A percentile compares a stretch with the other conserved stretches of the same genome.
Conservation (phyloP, 2,888 invertebrate genomes). For the Fragum whitleyi region DNA sequence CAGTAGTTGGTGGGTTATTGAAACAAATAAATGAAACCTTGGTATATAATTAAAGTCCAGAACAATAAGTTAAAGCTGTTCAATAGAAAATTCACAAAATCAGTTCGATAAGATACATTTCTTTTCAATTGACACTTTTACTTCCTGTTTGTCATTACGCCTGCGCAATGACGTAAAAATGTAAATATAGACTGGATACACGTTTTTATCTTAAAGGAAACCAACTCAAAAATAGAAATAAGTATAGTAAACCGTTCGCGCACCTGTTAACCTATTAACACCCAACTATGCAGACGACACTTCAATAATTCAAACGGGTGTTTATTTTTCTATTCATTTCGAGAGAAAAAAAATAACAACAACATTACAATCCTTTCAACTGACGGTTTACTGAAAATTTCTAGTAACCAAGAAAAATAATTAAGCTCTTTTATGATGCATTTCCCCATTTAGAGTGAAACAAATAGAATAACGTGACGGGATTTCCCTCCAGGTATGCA, state of each 20-base stretch:
- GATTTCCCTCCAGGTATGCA: no score
- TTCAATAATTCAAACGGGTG: no score
- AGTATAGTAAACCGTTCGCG: not conserved
- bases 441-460: no score
- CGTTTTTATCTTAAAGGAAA: not conserved
- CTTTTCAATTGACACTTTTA: constrained; percentile 20
- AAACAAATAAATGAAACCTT: not conserved
- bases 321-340: not conserved
- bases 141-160: constrained; percentile 36
- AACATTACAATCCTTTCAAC: no score
- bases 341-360: no score
- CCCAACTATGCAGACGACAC: not conserved
- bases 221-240: no score
- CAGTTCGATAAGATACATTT: constrained; percentile 16
- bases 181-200: constrained; percentile 33
- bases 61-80: constrained; percentile 6
- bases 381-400: no score
- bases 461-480: no score
- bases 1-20: not conserved
- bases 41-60: not conserved
- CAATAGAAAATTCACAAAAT: not conserved
- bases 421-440: no score
- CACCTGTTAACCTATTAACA: constrained; percentile 8
- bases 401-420: no score
- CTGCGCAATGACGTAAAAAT: constrained; percentile 32